phyloP scores from a whole-genome alignment of 2,888 invertebrate genomes.

The Mellilla xanthometata region DNA sequence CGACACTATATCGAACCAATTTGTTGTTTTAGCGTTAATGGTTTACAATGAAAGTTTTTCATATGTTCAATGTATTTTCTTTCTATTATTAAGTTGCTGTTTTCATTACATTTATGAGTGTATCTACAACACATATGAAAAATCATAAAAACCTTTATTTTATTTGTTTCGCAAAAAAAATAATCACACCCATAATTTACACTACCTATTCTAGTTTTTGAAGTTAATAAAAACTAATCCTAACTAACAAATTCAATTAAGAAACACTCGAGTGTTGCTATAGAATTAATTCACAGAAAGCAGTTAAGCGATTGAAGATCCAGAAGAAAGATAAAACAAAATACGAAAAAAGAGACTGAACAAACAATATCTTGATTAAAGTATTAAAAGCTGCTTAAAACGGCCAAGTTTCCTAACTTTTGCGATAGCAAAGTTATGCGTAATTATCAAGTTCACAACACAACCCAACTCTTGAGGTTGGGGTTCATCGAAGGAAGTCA shows the following conservation, averaged over 20 bases:
- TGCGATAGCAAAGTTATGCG: constrained; percentile 5
- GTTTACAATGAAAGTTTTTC: constrained; percentile 9
- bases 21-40: constrained; percentile 1
- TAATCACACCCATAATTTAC: too few relatives aligned
- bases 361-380: constrained; percentile 21
- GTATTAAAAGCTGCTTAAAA: constrained; percentile 5
- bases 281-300: too few relatives aligned
- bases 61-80: neutral
- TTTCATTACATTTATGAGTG: too few relatives aligned
- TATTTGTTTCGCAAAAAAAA: too few relatives aligned
- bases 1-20: constrained; percentile 4
- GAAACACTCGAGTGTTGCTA: too few relatives aligned
- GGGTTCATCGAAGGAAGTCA: too few relatives aligned
- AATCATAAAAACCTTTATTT: too few relatives aligned
- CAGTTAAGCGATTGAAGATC: constrained; percentile 11
- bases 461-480: too few relatives aligned
- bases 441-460: constrained; percentile 1
- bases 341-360: constrained; percentile 8
- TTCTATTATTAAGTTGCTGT: neutral
- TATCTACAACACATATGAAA: too few relatives aligned
- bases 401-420: constrained; percentile 4
- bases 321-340: constrained; percentile 12
- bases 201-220: too few relatives aligned
- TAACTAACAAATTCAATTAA: too few relatives aligned
- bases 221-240: too few relatives aligned